Evolutionary conservation across 92 coral and sea anemone species (phyloP), one percentile per base, ranked within the genome.

Genomic region (Siderastrea siderea): DNA sequence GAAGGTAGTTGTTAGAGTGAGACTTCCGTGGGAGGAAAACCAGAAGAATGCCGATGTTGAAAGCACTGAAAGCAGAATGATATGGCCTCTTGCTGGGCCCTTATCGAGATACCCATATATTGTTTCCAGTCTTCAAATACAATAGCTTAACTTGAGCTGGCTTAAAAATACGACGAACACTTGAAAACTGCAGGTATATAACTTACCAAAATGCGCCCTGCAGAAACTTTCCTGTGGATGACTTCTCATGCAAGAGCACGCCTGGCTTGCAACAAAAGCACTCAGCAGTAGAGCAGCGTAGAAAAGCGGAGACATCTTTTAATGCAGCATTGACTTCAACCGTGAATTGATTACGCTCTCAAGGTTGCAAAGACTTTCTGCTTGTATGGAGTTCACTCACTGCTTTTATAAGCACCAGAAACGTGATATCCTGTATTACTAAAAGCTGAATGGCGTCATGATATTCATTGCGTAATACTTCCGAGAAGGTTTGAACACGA

Each of bases 141-240:
- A 52, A 9, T 52, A 1, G 5, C 57, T 52, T 9, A 52, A 52
- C 57, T 5, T 5, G 57, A 52, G 57, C 57, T 6, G 57, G 6
- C 57, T 53, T 10, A 12, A 3, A 61, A 53, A 61, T 4, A n/a
- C 19, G 66, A 61, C 3, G 4, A 17, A 38, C 5, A 26, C 26
- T 44, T 8, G 46, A 68, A 6, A 7, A 3, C 26, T 15, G 47
- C 11, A 38, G 48, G 50, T 5, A 38, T 26, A 12, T 26, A 47
- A 88, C 99, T 89, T 87, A 97, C 99, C 99, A 77, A 95, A 95
- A 16, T 88, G 93, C 17, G 98, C 95, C 19, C 89, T 74, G 87
- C 99, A 97, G 75, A 86, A 97, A 19, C 71, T 90, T 59, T 91
- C 95, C 75, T 97, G 99, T 44, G 99, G 99, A 78, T 97, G 98